These are phyloP conservation scores for Pachyseris speciosa DNA, from an alignment of 64 coral and sea anemone genomes.

Conservation along the genomic window DNA sequence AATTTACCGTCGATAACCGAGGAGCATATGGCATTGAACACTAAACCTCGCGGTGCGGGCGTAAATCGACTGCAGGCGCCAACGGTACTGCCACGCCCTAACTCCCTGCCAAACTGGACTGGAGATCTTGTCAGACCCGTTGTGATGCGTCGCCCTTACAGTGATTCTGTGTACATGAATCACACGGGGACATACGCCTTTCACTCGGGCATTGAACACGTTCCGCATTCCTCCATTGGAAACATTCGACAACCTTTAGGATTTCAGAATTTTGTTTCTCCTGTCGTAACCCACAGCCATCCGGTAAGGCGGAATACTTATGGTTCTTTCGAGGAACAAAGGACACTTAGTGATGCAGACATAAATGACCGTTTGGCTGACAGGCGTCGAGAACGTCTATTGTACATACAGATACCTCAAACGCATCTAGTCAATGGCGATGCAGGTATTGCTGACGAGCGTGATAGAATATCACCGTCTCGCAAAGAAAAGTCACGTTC, in stretches of 20 bases:
- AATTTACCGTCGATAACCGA: slow-evolving; percentile 70
- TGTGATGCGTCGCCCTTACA: slow-evolving; percentile 22
- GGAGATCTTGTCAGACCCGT: slow-evolving; percentile 12
- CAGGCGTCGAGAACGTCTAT: not conserved
- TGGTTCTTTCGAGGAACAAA: not conserved
- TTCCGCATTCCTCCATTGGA: not conserved
- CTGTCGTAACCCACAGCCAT: not conserved
- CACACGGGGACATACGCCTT: not conserved
- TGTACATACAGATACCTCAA: slow-evolving; percentile 64
- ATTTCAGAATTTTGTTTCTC: not conserved
- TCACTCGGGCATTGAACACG: not conserved
- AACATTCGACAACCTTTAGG: slow-evolving; percentile 37
- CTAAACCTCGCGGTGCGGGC: not conserved
- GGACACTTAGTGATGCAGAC: not conserved
- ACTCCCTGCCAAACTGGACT: slow-evolving; percentile 49
- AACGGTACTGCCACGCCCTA: slow-evolving; percentile 33
- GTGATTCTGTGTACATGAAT: slow-evolving; percentile 17
- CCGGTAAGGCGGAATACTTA: slow-evolving; percentile 5
- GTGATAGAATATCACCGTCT: not conserved
- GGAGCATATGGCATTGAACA: not conserved
- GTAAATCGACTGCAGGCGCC: slow-evolving; percentile 8
- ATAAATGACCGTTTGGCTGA: not conserved
- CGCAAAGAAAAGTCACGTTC: not conserved
- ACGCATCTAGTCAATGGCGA: not conserved
- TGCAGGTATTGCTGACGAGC: not conserved